Evolutionary conservation across 1,140 invertebrate species (phyloP), one percentile per base, ranked within the genome.

Genomic region (Calliopsis andreniformis): DNA sequence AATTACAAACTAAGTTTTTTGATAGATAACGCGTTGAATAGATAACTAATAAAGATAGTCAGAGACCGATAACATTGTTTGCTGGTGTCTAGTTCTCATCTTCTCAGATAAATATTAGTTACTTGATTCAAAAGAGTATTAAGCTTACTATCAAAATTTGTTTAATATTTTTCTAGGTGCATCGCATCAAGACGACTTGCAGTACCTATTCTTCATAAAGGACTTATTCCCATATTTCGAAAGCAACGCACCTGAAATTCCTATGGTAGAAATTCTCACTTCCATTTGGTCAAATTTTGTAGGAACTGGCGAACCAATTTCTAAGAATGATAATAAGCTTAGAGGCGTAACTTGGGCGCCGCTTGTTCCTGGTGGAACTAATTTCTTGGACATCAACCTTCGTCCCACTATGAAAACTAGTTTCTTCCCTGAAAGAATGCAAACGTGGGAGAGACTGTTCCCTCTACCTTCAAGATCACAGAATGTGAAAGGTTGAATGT

Each of bases 171-270:
- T 73, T 85, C 35, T 59, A 94, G 94, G 94, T 10, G 92, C 93
- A 2, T 92, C 92, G 1, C 94, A 95, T 84, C 92, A 93, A 55
- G 94, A 95, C 80, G 94, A 95, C 81, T 84, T 94, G 5, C 92
- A 94, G 78, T 95, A 95, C 87, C 78, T 95, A 18, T 94, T 94
- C 86, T 92, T 91, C 77, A 91, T 92, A 51, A 91, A 87, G 3
- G 92, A 93, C 32, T 63, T 63, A 0, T 62, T 79, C 49, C 77
- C 86, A 0, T 82, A 58, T 8, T 86, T 88, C 45, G 79, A 86
- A 16, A 35, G 42, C n/a, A 64, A 58, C 47, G 84, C 80, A 25
- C 87, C 90, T 2, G 90, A 91, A 77, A 58, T 76, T 1, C 51
- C 78, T 14, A 91, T 86, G 62, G 82, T 91, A 0, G 86, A 89